Evolutionary conservation across 1,140 invertebrate genomes (phyloP), one percentile per base, ranked within the genome.

Genomic region (Aethina tumida): DNA sequence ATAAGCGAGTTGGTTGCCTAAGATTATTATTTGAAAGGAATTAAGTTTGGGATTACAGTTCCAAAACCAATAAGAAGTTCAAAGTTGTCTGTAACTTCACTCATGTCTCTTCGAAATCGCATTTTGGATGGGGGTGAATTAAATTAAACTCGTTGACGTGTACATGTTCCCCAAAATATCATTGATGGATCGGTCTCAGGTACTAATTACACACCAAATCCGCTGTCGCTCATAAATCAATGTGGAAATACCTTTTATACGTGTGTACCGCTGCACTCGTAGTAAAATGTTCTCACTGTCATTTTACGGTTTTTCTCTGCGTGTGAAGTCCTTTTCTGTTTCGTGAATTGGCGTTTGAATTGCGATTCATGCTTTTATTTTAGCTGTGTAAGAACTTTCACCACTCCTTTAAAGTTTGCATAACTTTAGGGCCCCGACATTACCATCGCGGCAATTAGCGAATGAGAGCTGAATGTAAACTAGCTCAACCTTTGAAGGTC

Each of bases 11-110:
- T 38, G 40, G 37, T 27, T 47, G 29, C 39, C 14, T 44, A 47
- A 46, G 45, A 20, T 37, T 33, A 29, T n/a, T 26, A 43, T 47
- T 41, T 31, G 38, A 32, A 47, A 47, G 41, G 48, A 50, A 47
- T 50, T 50, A 50, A 47, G 41, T 20, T 16, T 33, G 14, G 45
- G 45, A 50, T 50, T 50, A 50, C 41, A 50, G 48, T 50, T 50
- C 39, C 41, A 47, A 50, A 50, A 43, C 44, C 41, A 47, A 47
- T 47, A 47, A 43, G 48, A 47, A 50, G 35, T 50, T 47, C 41
- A 43, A 47, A 47, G 34, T 39, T 40, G 44, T 44, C 28, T 22
- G 29, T 26, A 34, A 41, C 22, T 37, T 42, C 40, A 33, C 39
- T 34, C 31, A 43, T 39, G 36, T 33, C 42, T n/a, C 24, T 44